Conservation (phyloP, 2,797 vertebrate species). For the Pseudomugil gertrudae region DNA sequence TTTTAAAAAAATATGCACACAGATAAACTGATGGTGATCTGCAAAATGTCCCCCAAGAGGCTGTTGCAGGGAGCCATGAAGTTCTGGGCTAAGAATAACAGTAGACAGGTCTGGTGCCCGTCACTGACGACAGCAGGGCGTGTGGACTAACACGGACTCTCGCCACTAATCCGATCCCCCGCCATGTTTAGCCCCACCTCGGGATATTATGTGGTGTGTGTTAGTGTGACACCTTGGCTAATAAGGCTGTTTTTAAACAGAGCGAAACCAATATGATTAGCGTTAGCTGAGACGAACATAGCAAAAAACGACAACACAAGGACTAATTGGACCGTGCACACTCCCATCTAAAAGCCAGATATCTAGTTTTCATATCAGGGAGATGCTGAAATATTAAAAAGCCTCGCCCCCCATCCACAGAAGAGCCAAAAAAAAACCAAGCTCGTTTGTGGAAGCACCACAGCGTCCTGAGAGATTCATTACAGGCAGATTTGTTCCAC, state of each 20-base stretch:
- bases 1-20: constrained; percentile 13
- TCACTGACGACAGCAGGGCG: constrained; percentile 43
- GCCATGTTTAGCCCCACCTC: constrained; percentile 73
- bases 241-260: constrained; percentile 64
- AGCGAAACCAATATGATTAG: constrained; percentile 66
- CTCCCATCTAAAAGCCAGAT: constrained; percentile 22
- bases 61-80: constrained; percentile 58
- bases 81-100: constrained; percentile 78
- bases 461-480: constrained; percentile 72
- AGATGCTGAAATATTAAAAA: constrained; percentile 62
- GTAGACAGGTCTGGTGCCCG: constrained; percentile 55
- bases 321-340: constrained; percentile 1
- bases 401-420: constrained; percentile 5
- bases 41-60: constrained; percentile 38
- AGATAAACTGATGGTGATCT: constrained; percentile 30
- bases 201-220: constrained; percentile 72
- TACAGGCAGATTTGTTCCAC: constrained; percentile 74
- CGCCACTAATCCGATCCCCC: constrained; percentile 68
- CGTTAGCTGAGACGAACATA: constrained; percentile 32
- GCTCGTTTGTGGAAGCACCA: constrained; percentile 61
- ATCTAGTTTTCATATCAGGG: constrained; percentile 40
- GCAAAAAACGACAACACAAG: constrained; percentile 7
- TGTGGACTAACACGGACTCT: constrained; percentile 58
- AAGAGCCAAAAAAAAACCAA: constrained; percentile 50
- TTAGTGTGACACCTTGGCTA: constrained; percentile 71